phyloP scores from a whole-genome alignment of 2,888 invertebrate genomes.

The Chirona hameri region DNA sequence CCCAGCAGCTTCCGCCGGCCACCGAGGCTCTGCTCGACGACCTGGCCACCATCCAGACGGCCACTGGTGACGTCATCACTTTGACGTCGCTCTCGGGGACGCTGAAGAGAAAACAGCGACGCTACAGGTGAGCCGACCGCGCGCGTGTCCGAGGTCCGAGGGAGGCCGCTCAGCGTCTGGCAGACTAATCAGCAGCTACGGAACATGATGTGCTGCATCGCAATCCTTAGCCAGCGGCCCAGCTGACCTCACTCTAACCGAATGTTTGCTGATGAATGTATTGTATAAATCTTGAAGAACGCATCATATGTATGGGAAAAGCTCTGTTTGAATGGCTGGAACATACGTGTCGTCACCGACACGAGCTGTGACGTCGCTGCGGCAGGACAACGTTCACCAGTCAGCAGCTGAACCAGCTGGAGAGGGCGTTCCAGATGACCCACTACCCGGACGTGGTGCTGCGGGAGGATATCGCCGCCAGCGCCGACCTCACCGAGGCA shows the following conservation, averaged over 20 bases:
- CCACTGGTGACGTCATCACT: neutral
- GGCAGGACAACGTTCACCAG: conserved; percentile 9
- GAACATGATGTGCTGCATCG: too few species aligned
- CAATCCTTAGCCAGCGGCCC: too few species aligned
- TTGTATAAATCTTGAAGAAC: too few species aligned
- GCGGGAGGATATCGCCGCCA: conserved; percentile 1
- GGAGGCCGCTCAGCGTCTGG: too few species aligned
- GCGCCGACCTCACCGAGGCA: conserved; percentile 12
- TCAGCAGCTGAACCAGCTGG: neutral
- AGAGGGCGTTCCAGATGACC: neutral
- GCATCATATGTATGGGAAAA: too few species aligned
- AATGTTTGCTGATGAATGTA: too few species aligned
- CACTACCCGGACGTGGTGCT: conserved; percentile 22
- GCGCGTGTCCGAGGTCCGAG: too few species aligned
- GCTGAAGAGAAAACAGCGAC: neutral
- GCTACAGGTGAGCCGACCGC: neutral
- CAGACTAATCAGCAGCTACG: too few species aligned
- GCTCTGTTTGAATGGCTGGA: too few species aligned
- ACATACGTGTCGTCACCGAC: too few species aligned
- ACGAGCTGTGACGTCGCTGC: too few species aligned
- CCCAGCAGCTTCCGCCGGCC: neutral
- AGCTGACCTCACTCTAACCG: too few species aligned
- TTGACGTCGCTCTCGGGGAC: neutral
- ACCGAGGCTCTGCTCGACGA: neutral
- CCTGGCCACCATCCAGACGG: neutral